Evolutionary conservation across 2,113 vertebrate genomes (phyloP).

Genomic region (Rhea pennata): DNA sequence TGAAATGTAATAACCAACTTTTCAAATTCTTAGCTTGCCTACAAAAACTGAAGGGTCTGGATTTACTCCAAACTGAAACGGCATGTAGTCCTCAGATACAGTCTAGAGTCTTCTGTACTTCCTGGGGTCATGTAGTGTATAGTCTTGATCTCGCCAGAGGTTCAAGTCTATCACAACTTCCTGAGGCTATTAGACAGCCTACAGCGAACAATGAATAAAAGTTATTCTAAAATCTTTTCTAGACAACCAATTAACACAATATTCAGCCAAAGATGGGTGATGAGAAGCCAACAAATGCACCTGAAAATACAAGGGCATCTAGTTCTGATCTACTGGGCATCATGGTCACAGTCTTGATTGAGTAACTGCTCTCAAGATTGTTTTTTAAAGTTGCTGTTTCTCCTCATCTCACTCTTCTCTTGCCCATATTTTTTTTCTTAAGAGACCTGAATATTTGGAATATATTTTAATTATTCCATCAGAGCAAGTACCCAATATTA

Average conservation of each 20-base stretch:
- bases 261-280: not conserved
- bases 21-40: not conserved
- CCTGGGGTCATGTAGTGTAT: not conserved
- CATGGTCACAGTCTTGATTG: not conserved
- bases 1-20: not conserved
- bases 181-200: not conserved
- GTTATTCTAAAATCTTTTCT: not conserved
- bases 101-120: too few relatives aligned
- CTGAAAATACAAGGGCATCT: not conserved
- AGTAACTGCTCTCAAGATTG: not conserved
- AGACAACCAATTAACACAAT: not conserved
- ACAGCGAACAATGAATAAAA: not conserved
- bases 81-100: not conserved
- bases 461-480: not conserved
- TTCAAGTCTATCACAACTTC: not conserved
- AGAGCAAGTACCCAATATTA: not conserved
- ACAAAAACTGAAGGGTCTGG: not conserved
- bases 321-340: not conserved
- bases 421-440: not conserved
- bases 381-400: not conserved
- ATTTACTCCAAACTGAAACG: not conserved
- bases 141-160: not conserved
- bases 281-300: not conserved
- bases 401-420: not conserved
- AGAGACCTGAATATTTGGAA: not conserved